phyloP scores from a whole-genome alignment of 2,888 invertebrate genomes.

The Drosophila birchii region DNA sequence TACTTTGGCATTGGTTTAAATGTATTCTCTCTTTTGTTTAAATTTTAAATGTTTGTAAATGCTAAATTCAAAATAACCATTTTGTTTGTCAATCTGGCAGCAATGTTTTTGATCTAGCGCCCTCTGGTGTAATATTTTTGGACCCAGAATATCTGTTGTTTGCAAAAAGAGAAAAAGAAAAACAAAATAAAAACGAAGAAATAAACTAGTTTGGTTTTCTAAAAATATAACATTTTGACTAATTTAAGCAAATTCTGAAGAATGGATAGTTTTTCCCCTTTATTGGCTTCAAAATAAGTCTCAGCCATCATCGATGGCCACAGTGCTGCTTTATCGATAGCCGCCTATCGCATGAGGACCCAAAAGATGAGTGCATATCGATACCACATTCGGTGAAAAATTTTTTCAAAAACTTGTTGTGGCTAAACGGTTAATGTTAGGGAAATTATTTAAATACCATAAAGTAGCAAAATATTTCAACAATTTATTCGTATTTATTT shows the following conservation, averaged over 20 bases:
- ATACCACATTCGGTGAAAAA: no score
- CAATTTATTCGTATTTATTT: no score
- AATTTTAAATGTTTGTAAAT: background rate
- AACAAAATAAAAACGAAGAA: background rate
- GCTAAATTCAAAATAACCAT: background rate
- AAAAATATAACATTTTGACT: background rate
- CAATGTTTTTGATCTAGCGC: background rate
- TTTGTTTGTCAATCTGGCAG: background rate
- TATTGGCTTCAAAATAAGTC: no score
- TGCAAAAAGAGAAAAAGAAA: background rate
- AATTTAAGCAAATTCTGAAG: background rate
- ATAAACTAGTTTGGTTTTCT: background rate
- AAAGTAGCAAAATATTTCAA: no score
- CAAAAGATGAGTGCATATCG: background rate
- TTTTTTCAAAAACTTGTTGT: no score
- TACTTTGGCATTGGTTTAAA: constrained; percentile 10
- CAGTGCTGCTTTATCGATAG: background rate
- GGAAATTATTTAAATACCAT: no score
- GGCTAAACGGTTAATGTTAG: no score
- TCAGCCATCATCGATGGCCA: background rate
- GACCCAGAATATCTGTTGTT: no score
- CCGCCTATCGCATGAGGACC: background rate
- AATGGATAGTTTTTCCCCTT: background rate
- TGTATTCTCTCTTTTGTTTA: background rate
- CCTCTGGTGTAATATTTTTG: background rate